Evolutionary conservation across 1,140 invertebrate species (phyloP), one percentile per base, ranked within the genome.

Genomic region (Phocides pigmalion): DNA sequence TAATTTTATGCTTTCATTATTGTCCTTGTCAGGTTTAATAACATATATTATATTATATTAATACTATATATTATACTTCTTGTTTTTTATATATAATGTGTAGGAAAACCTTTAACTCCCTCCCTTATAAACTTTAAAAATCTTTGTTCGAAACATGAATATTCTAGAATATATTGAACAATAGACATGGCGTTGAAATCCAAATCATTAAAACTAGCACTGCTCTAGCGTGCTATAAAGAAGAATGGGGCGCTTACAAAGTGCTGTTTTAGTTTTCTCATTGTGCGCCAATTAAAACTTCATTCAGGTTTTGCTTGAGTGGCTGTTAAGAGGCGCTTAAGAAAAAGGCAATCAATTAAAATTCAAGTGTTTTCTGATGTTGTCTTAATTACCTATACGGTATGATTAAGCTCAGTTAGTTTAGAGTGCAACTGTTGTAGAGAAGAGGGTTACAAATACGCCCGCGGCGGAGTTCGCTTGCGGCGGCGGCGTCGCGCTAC

Each of bases 361-460:
- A 28, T 2, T 32, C 3, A 46, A 58, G 54, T 58, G 54, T 58
- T 58, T 58, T 46, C 41, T 58, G 54, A 58, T 58, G 25, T 58
- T 46, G 54, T 58, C 54, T 46, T 58, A 58, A 44, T 58, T 44
- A 32, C 54, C 54, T 46, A 58, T 39, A 58, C 62, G 68, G 71
- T 70, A 74, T 72, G 74, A 78, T 81, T 74, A 79, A 72, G 73
- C 74, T 79, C 72, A 71, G 76, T 82, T 79, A 61, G 73, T 61
- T 68, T 67, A 66, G 72, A 66, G 72, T 74, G 66, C 73, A 67
- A 66, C 70, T 74, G 76, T 71, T 68, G 72, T 64, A 66, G 66
- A 71, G 76, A 68, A 72, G 75, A 68, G 74, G 76, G 79, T 76
- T 54, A 79, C 81, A 87, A 87, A 88, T 85, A 85, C 82, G 76